A percentile compares a stretch with the other conserved stretches of the same genome.
Evolutionary conservation across 2,113 vertebrate species (phyloP).

Genomic region (Triplophysa rosa): DNA sequence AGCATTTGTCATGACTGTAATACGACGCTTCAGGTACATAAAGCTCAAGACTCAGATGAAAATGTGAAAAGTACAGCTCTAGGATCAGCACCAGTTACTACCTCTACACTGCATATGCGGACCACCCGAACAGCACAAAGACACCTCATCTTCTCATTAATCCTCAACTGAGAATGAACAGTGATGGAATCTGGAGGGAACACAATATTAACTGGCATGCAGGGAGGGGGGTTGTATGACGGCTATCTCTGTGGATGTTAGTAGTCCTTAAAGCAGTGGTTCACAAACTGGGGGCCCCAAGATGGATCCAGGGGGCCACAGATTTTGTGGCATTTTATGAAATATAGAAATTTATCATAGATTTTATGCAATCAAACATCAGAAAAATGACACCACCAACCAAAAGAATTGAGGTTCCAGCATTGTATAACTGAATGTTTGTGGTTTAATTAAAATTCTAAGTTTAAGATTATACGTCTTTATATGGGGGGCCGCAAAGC

Average conservation of each 20-base stretch:
- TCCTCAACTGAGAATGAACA: conserved; percentile 31
- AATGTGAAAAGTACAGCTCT: conserved; percentile 37
- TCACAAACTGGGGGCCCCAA: too few species aligned
- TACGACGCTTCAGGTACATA: conserved; percentile 39
- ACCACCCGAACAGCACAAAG: conserved; percentile 10
- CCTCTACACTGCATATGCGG: background rate
- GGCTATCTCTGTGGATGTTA: background rate
- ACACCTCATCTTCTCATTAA: background rate
- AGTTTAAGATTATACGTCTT: too few species aligned
- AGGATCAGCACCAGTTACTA: conserved; percentile 19
- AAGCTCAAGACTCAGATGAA: conserved; percentile 48
- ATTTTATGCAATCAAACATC: too few species aligned
- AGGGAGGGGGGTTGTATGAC: background rate
- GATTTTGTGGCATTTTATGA: too few species aligned
- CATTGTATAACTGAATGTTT: too few species aligned
- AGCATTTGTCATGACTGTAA: conserved; percentile 35
- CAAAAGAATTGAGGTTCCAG: too few species aligned
- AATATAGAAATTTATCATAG: too few species aligned
- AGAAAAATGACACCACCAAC: too few species aligned
- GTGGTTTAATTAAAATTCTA: too few species aligned
- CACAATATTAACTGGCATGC: conserved; percentile 7
- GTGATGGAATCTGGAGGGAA: conserved; percentile 6
- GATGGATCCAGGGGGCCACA: too few species aligned
- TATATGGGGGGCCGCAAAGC: too few species aligned
- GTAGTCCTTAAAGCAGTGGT: conserved; percentile 13